Evolutionary conservation across 2,888 invertebrate genomes (phyloP), one percentile per base, ranked within the genome.

Genomic region (Heliconius erato): DNA sequence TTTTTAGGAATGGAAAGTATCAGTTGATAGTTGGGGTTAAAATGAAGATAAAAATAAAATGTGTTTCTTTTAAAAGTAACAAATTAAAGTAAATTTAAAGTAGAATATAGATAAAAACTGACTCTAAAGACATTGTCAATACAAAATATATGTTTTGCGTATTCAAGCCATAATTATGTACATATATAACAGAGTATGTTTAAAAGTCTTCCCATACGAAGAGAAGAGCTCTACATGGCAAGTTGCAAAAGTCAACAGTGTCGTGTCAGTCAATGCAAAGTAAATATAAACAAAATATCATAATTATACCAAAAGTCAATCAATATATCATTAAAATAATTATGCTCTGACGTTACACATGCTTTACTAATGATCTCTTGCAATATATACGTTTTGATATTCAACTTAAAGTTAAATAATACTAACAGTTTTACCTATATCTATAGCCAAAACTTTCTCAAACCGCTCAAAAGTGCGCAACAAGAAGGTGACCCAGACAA

Each of bases 1-100:
- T 63, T 74, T 80, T 68, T 35, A 26, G 40, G 26, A n/a, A 78
- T 44, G 26, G 23, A 78, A 78, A 67, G 26, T 65, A 78, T 78
- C 28, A 67, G 2, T 67, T 44, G 65, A 78, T 78, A 28, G 63
- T 65, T 65, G 35, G 16, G n/a, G 16, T 35, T 63, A 59, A 49
- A 74, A 28, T 74, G n/a, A 19, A 19, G 23, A 19, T 14, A 9
- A 32, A 68, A 32, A 68, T 32, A 32, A 68, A 28, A 68, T 28
- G 26, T 67, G 2, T 28, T 67, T 67, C 28, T 71, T 40, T 40
- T 71, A n/a, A n/a, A 23, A n/a, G 11, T 63, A 3, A 63, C 1
- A 63, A n/a, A n/a, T n/a, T n/a, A n/a, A 11, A 63, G 11, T 63
- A 12, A 63, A 3, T 11, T 63, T 12, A 63, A 63, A 63, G 7